Conservation (phyloP, 2,888 invertebrate species). For the Venustoraphidia nigricollis region DNA sequence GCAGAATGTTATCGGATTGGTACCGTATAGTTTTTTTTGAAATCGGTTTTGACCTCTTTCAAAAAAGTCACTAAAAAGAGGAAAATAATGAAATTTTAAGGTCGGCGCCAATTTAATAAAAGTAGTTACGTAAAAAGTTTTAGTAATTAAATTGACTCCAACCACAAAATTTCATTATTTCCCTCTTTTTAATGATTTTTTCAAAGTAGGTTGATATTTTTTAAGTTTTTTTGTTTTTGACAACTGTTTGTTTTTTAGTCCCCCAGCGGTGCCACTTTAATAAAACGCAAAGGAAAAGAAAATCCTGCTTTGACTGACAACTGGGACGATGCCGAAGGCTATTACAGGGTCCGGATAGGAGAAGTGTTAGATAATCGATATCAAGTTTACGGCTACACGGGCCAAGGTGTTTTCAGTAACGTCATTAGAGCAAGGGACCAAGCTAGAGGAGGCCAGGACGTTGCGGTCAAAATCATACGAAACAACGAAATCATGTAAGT, state of each 20-base stretch:
- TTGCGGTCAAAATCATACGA: slow-evolving; percentile 95
- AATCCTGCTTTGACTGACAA: slow-evolving; percentile 92
- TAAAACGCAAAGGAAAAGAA: slow-evolving; percentile 44
- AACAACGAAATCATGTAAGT: slow-evolving; percentile 94
- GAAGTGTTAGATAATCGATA: slow-evolving; percentile 86
- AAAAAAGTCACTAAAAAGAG: too few species aligned
- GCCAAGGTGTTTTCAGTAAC: slow-evolving; percentile 97
- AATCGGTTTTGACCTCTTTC: too few species aligned
- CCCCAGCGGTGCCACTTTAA: slow-evolving; percentile 37
- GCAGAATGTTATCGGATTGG: too few species aligned
- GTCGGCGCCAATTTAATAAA: too few species aligned
- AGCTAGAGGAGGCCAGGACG: slow-evolving; percentile 71
- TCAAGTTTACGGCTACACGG: slow-evolving; percentile 92
- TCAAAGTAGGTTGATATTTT: too few species aligned
- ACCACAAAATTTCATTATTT: too few species aligned
- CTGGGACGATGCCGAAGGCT: slow-evolving; percentile 99
- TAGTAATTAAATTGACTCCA: too few species aligned
- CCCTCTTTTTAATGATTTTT: too few species aligned
- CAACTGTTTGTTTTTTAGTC: slow-evolving; percentile 33
- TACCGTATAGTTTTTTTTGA: too few species aligned
- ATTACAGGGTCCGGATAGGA: slow-evolving; percentile 91
- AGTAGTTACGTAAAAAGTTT: too few species aligned
- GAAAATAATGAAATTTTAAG: too few species aligned
- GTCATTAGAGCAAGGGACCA: slow-evolving; percentile 89
- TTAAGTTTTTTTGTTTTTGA: neutral